Evolutionary conservation across 1,140 invertebrate genomes (phyloP), one percentile per base, ranked within the genome.

Genomic region (Calephelis nemesis): DNA sequence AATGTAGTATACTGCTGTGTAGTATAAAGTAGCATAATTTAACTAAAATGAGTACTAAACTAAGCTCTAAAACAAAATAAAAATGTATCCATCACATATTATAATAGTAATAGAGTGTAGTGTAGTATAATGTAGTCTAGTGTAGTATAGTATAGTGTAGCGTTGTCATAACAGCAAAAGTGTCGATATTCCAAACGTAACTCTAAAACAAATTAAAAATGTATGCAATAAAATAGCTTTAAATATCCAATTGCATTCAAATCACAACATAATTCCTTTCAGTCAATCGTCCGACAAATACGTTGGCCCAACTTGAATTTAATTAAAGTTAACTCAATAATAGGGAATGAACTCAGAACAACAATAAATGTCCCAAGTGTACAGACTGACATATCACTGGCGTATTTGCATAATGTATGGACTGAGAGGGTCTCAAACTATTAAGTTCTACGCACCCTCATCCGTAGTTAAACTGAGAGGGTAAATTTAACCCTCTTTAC

Each of bases 251-350:
- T 58, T 30, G 52, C 52, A 11, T 7, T 0, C 19, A 87, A 87
- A 87, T 89, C 84, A 81, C 78, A 70, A 79, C 85, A 70, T 85
- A 83, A 85, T 83, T 75, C 81, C 81, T 75, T 75, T 82, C 78
- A 88, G 82, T 84, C 84, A 90, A 90, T 88, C 82, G 82, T 72
- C 81, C 77, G 74, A 87, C 84, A 87, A 90, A 87, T 87, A 80
- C 83, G 79, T 74, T 58, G 52, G 19, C 19, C 64, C 52, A 40
- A 66, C 49, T 66, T 58, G 52, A 15, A 88, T 91, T 91, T 91
- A 91, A 91, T 91, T 89, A 91, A 89, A 91, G 83, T 84, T 85
- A 86, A 88, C 87, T 89, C 84, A 86, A 90, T 90, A 90, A 83
- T 58, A 87, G 77, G 81, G 83, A 85, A 88, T 87, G 84, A 85